Conservation (phyloP, 2,113 vertebrate genomes). For the Lonchura striata region DNA sequence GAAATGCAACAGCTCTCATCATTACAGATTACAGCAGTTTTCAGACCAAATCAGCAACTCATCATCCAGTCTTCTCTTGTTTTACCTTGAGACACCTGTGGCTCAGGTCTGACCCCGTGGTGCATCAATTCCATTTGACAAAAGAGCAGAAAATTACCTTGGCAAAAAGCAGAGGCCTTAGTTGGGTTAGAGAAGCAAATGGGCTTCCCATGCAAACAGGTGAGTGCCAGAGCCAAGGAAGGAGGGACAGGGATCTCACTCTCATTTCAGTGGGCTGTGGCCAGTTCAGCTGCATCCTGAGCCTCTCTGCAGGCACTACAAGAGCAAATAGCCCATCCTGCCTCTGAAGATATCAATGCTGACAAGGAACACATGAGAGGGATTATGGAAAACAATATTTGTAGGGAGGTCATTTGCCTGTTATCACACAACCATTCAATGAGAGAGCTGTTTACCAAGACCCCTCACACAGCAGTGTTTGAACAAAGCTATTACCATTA, state of each 20-base stretch:
- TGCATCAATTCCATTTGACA: background rate
- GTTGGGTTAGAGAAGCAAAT: background rate
- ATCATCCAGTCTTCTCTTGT: background rate
- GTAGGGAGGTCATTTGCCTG: background rate
- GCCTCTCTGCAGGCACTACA: background rate
- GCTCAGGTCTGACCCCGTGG: background rate
- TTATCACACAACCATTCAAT: background rate
- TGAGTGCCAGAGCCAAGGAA: background rate
- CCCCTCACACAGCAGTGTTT: background rate
- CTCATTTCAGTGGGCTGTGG: background rate
- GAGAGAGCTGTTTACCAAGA: background rate
- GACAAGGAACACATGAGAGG: background rate
- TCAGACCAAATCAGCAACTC: background rate
- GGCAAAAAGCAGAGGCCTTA: background rate
- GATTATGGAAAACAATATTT: background rate
- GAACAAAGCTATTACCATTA: background rate
- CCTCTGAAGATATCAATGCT: background rate
- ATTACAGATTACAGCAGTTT: background rate
- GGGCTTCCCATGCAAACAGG: background rate
- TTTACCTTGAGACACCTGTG: background rate
- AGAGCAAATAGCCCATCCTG: background rate
- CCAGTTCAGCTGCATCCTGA: rapidly evolving
- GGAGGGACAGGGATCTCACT: background rate
- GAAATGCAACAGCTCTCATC: rapidly evolving
- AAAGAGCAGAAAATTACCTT: background rate